phyloP scores from a whole-genome alignment of 1,140 invertebrate genomes.

The Scaptomyza graminum region DNA sequence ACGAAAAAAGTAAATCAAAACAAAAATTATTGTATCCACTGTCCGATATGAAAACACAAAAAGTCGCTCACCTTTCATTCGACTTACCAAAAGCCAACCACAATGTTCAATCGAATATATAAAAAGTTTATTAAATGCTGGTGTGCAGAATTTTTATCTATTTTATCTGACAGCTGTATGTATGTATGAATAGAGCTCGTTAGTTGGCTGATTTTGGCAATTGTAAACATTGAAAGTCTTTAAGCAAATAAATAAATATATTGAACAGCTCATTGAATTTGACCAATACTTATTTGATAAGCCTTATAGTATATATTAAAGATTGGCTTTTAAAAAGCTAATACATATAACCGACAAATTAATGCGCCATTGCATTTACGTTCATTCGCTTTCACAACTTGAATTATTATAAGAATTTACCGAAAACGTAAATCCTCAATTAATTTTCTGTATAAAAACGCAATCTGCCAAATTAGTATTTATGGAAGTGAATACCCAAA shows the following conservation, averaged over 20 bases:
- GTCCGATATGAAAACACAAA: constrained; percentile 26
- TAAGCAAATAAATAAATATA: background rate
- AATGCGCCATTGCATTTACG: too few species aligned
- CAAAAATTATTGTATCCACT: constrained; percentile 37
- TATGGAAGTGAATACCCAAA: too few species aligned
- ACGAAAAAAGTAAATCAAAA: constrained; percentile 18
- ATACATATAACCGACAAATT: too few species aligned
- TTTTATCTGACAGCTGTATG: background rate
- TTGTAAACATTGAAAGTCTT: background rate
- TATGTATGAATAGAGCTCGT: background rate
- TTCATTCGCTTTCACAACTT: too few species aligned
- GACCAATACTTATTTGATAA: background rate
- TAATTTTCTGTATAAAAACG: too few species aligned
- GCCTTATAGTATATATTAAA: too few species aligned
- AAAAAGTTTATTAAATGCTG: background rate
- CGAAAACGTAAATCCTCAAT: too few species aligned
- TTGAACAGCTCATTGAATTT: background rate
- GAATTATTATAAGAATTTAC: too few species aligned
- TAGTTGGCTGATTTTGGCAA: background rate
- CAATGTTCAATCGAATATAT: background rate
- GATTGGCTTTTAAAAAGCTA: too few species aligned
- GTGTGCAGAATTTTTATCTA: background rate
- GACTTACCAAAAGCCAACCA: too few species aligned
- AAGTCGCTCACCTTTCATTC: too few species aligned
- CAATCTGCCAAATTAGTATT: too few species aligned